phyloP scores from a whole-genome alignment of 2,797 vertebrate species.

The Xiphorhynchus erythropygius region DNA sequence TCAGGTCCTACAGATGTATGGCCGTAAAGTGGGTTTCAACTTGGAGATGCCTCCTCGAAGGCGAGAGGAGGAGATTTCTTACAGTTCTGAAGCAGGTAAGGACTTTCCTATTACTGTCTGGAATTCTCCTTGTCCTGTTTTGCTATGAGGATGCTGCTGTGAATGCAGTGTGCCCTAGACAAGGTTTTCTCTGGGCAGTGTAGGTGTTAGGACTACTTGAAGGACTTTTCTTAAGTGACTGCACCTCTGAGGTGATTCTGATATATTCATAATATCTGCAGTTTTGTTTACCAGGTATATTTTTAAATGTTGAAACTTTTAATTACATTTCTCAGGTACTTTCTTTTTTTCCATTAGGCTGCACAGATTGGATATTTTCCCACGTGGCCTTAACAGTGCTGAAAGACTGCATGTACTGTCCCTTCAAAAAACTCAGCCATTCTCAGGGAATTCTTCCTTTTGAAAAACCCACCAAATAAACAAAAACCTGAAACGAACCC shows the following conservation, averaged over 20 bases:
- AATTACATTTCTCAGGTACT: background rate
- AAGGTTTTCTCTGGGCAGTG: background rate
- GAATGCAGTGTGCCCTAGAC: background rate
- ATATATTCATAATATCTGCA: background rate
- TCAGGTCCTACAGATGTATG: constrained; percentile 92
- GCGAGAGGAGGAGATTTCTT: constrained; percentile 79
- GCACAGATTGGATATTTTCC: background rate
- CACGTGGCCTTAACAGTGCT: background rate
- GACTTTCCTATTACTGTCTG: background rate
- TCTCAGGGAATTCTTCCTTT: background rate
- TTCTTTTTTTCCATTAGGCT: background rate
- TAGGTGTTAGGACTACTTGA: background rate
- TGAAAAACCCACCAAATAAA: background rate
- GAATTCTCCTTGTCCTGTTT: background rate
- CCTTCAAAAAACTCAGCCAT: fast-evolving
- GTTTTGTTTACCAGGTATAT: background rate
- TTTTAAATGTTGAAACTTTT: background rate
- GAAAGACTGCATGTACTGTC: background rate
- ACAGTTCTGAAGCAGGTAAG: constrained; percentile 85
- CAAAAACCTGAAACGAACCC: too few relatives aligned
- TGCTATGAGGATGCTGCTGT: background rate
- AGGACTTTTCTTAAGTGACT: background rate
- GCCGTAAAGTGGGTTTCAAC: constrained; percentile 81
- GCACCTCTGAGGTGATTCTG: background rate
- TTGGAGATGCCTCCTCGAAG: constrained; percentile 76